Evolutionary conservation across 2,888 invertebrate genomes (phyloP).

Genomic region (Leptodirus hochenwartii): DNA sequence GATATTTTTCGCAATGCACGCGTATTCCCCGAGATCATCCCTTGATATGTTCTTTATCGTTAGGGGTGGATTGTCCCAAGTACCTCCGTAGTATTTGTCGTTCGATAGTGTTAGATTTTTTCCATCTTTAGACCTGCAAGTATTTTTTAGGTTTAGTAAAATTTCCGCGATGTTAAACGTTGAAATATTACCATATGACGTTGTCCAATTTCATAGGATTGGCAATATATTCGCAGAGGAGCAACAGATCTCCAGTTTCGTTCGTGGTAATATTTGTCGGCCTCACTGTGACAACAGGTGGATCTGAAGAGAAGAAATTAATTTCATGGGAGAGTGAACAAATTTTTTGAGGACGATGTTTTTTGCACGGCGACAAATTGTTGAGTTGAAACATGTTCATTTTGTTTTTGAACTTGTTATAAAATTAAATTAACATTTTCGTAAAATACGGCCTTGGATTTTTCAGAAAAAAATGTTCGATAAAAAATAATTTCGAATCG

Average conservation of each 20-base stretch:
- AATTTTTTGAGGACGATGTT: too few species aligned
- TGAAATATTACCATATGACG: constrained; percentile 51
- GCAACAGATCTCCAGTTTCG: constrained; percentile 53
- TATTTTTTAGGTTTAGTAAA: too few species aligned
- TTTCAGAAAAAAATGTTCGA: too few species aligned
- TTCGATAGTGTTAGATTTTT: constrained; percentile 35
- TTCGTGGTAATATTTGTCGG: constrained; percentile 62
- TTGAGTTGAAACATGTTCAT: too few species aligned
- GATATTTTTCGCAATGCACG: constrained; percentile 61
- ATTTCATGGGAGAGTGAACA: neutral
- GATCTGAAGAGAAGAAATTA: constrained; percentile 38
- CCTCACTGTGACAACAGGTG: constrained; percentile 60
- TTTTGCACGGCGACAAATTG: too few species aligned
- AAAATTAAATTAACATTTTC: neutral
- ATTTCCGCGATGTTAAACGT: constrained; percentile 3
- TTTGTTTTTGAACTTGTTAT: neutral
- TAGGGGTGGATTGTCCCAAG: constrained; percentile 53
- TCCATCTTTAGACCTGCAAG: constrained; percentile 51
- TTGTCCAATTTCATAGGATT: constrained; percentile 64
- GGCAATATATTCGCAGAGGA: constrained; percentile 68
- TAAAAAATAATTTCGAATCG: too few species aligned
- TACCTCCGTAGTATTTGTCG: constrained; percentile 59
- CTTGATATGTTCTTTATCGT: constrained; percentile 58
- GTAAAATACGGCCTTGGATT: neutral
- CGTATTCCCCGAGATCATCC: constrained; percentile 69